Base-by-base conservation (phyloP, 2,888 invertebrate species). In the Osedax fenrisi region DNA sequence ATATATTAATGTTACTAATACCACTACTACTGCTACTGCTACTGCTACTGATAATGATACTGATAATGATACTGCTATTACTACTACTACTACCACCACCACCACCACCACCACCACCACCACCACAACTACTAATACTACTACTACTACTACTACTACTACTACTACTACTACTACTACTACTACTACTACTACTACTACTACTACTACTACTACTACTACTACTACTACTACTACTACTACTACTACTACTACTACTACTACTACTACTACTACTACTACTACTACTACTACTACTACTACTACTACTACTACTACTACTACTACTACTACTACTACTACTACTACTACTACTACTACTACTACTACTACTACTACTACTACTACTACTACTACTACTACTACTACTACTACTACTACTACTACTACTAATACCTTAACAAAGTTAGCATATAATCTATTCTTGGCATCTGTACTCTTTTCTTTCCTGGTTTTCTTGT, bases 361-460 rank as follows among this genome's bases (percentile, higher is more conserved):
- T 41, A 41, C 41, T 41, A 41, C 41, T 41, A 41, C 41, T 41
- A 41, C 41, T 41, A 41, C 17, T 41, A 41, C 41, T 41, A 41
- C 41, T 41, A 41, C 41, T 41, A 41, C 41, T 41, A 41, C 41
- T 41, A 41, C 41, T 41, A 41, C 41, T 41, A 41, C 41, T 41
- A 41, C 41, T 41, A 41, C 41, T 41, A 41, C 41, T 41, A 41
- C 41, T 41, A 41, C 41, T 41, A 41, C 41, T 41, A 41, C 41
- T 5, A 41, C 41, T 41, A 41, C 41, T 41, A 41, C 41, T 41
- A 41, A 5, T 41, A 41, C 41, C 73, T 76, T 76, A 2, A 76
- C 67, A 75, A 76, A 76, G 13, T 68, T 61, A 13, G 75, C 75
- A 67, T 76, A 76, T 64, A 76, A 27, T 61, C 71, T 22, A 10